Evolutionary conservation across 2,888 invertebrate species (phyloP), one percentile per base, ranked within the genome.

Genomic region (Phyllotreta cruciferae): DNA sequence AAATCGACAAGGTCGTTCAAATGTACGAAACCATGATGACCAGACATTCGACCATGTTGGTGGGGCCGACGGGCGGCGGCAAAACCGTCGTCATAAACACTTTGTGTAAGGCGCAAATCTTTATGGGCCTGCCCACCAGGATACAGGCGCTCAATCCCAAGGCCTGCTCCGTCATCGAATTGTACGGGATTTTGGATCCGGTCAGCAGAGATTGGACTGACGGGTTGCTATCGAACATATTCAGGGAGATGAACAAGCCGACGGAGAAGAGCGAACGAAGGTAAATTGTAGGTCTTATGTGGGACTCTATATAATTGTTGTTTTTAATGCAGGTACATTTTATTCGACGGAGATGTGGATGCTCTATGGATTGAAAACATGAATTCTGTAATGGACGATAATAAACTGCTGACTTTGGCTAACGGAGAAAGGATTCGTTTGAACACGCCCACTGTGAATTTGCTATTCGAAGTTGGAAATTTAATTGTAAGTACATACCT

Each of bases 381-480:
- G 94, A 96, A 96, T 83, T 94, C 95, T 0, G 95, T 96, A 1
- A 96, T 96, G 96, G 96, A 96, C 77, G 96, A 96, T 80, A 96
- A 96, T 78, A 92, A 90, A 76, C 82, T 96, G 44, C 82, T 96
- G 60, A 96, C 96, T 0, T 83, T 96, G 63, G 94, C 95, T 3
- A 96, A 96, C 79, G 95, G 60, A 93, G 96, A 82, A 56, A 44
- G 74, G 7, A 73, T 75, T 85, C 94, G 66, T 93, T 95, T 67
- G 86, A 93, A 64, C 83, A 95, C 62, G 90, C 93, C 68, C 90
- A 91, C 75, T 87, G 89, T 64, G 89, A 93, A 80, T 92, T 93
- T 79, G 88, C 91, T 35, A 81, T 96, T 64, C 82, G 70, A 70
- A 54, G 67, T 96, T 34, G 94, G 92, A 1, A 92, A 95, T 80